These are phyloP conservation scores for Molossus alvarezi DNA, from an alignment of 2,797 vertebrate species.

Conservation along the genomic window DNA sequence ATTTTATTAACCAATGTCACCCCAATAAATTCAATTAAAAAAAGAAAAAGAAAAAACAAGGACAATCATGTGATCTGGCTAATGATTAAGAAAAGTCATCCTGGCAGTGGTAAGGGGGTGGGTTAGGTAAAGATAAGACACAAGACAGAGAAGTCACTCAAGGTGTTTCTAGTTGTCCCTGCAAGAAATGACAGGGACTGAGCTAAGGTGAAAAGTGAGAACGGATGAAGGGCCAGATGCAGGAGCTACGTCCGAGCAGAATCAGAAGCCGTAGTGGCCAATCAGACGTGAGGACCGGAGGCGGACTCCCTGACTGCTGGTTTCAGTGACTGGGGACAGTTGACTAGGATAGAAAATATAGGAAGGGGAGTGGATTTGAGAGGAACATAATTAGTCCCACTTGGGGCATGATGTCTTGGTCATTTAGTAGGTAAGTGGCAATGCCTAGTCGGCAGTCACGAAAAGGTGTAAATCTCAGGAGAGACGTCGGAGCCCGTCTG, in stretches of 20 bases:
- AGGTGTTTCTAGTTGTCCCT: neutral
- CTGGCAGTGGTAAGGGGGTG: neutral
- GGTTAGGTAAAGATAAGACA: neutral
- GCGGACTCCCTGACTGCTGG: neutral
- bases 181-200: neutral
- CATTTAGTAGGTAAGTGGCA: neutral
- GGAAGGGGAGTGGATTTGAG: neutral
- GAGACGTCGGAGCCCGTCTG: neutral
- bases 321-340: neutral
- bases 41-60: neutral
- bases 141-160: neutral
- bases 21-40: no score
- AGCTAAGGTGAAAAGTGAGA: neutral
- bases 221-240: neutral
- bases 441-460: neutral
- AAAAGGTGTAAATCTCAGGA: neutral
- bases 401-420: neutral
- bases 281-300: neutral
- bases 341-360: neutral
- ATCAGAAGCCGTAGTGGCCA: neutral
- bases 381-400: neutral
- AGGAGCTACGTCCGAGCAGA: neutral
- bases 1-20: no score
- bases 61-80: neutral
- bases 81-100: neutral